Conservation (phyloP, 1,140 invertebrate genomes). For the Chrysoperla carnea region DNA sequence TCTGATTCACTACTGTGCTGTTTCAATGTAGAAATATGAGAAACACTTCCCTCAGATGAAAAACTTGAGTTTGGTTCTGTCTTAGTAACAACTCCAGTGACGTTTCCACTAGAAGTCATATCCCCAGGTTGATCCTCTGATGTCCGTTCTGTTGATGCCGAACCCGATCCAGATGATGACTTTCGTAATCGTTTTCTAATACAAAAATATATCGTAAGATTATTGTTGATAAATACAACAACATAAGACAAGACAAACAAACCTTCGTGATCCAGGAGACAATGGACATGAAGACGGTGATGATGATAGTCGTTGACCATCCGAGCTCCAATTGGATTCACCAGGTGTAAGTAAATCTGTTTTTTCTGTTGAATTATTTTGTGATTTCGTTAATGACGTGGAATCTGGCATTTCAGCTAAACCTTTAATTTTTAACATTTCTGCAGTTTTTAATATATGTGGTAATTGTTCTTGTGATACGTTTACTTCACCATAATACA, state of each 20-base stretch:
- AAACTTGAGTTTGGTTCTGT: conserved; percentile 21
- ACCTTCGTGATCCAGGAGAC: conserved; percentile 20
- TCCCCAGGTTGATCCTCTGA: conserved; percentile 30
- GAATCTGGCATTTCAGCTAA: conserved; percentile 66
- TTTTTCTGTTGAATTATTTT: conserved; percentile 28
- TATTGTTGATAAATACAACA: no score
- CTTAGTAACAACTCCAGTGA: conserved; percentile 29
- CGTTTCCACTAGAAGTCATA: conserved; percentile 14
- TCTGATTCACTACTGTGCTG: conserved; percentile 17
- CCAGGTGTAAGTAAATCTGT: conserved; percentile 27
- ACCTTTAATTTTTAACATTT: conserved; percentile 73
- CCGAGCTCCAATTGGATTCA: conserved; percentile 26
- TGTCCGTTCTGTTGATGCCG: conserved; percentile 32
- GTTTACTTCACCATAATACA: conserved; percentile 85
- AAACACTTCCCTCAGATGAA: conserved; percentile 7
- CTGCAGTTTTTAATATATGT: conserved; percentile 71
- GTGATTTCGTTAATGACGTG: conserved; percentile 44
- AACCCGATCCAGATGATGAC: conserved; percentile 46
- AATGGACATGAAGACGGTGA: conserved; percentile 24
- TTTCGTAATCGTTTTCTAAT: conserved; percentile 47
- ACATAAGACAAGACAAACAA: neutral
- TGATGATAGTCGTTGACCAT: conserved; percentile 22
- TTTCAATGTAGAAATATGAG: conserved; percentile 7
- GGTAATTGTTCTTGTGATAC: conserved; percentile 74
- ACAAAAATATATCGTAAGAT: conserved; percentile 10